Base-by-base conservation (phyloP, 2,797 vertebrate species). In the Syngnathus rostellatus region DNA sequence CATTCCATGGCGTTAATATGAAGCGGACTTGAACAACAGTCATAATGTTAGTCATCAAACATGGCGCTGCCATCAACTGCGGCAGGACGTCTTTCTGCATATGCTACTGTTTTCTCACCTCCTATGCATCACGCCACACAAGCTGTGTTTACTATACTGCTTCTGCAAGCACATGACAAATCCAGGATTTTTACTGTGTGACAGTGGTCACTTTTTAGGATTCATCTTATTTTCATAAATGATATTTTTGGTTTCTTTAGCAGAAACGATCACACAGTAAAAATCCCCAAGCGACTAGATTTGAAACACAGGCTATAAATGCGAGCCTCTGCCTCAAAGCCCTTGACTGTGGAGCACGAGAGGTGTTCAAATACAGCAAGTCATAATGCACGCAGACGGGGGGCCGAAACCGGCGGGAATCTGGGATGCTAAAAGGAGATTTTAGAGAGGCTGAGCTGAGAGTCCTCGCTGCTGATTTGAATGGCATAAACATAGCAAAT, bases 1-100 rank as follows among this genome's bases (percentile, higher is more conserved):
- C 93, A 96, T 97, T 96, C 94, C 93, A 94, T 92, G 93, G 89
- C 86, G 89, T 90, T 92, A 92, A 92, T 92, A 93, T 92, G 91
- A 92, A 93, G 93, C 93, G 93, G 88, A 89, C 80, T 89, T 45
- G 80, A 89, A 66, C 94, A 93, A 87, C 80, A 72, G 81, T 88
- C 86, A 91, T 88, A 88, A 79, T 91, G 89, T 81, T 72, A 74
- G 73, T 81, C 90, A 74, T 78, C 76, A 88, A 83, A 89, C 85
- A 91, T 88, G 88, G 89, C 84, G 89, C 64, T 91, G 77, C 89
- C 89, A 89, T 90, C 85, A 86, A 86, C 89, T 83, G 77, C 71
- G 87, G 64, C 67, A 74, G 88, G 88, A 91, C 87, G 83, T 87
- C 77, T 80, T 58, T 86, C 60, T 46, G 83, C 86, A 86, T 69